Percentiles rank a stretch among this genome's conserved stretches.
phyloP scores from a whole-genome alignment of 1,140 invertebrate genomes.

The Diorhabda carinulata region DNA sequence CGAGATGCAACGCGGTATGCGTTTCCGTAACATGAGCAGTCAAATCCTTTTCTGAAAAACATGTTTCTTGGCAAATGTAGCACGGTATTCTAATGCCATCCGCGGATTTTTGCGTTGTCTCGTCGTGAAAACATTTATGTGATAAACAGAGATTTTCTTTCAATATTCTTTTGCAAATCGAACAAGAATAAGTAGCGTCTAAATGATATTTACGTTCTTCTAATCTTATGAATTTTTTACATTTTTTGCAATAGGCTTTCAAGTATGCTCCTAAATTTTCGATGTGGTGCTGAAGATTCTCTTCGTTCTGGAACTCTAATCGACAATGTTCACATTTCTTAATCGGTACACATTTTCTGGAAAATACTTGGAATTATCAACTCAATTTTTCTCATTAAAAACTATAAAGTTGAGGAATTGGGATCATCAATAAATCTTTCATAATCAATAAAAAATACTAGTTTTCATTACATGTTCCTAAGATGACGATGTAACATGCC shows the following conservation, averaged over 20 bases:
- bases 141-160: neutral
- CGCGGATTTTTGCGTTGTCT: slow-evolving; percentile 11
- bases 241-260: slow-evolving; percentile 18
- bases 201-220: slow-evolving; percentile 20
- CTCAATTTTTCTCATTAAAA: too few relatives aligned
- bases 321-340: neutral
- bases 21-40: slow-evolving; percentile 16
- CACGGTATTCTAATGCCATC: slow-evolving; percentile 10
- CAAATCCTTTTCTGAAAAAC: slow-evolving; percentile 15
- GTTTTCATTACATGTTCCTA: too few relatives aligned
- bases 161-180: slow-evolving; percentile 14
- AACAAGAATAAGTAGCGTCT: slow-evolving; percentile 14
- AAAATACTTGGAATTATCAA: too few relatives aligned
- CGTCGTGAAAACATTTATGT: slow-evolving; percentile 18
- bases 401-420: too few relatives aligned
- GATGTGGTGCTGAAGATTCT: neutral
- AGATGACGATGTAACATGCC: too few relatives aligned
- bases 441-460: too few relatives aligned
- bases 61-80: slow-evolving; percentile 23
- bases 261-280: slow-evolving; percentile 20
- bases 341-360: too few relatives aligned
- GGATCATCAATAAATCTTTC: too few relatives aligned
- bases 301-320: neutral
- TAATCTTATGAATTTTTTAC: slow-evolving; percentile 12
- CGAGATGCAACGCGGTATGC: neutral